phyloP scores from a whole-genome alignment of 2,797 vertebrate genomes.

The Iguana delicatissima region DNA sequence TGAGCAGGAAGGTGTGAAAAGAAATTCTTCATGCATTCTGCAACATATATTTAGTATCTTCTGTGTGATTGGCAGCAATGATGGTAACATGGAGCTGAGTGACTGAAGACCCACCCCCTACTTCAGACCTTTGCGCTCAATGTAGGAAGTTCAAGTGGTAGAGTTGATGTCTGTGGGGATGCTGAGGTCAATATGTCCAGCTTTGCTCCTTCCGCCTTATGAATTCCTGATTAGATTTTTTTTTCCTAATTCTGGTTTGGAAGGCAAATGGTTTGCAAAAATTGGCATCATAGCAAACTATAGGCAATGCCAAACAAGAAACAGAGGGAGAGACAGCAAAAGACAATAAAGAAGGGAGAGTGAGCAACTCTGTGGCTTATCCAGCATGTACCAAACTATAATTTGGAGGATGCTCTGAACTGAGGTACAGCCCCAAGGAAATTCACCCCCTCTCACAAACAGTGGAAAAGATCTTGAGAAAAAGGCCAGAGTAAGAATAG shows the following conservation, averaged over 20 bases:
- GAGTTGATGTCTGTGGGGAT: neutral
- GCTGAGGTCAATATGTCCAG: neutral
- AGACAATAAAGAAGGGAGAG: neutral
- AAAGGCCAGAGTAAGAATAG: conserved; percentile 20
- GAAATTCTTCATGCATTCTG: neutral
- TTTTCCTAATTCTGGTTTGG: neutral
- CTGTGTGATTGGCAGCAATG: neutral
- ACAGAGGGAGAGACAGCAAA: neutral
- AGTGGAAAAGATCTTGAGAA: neutral
- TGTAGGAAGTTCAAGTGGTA: neutral
- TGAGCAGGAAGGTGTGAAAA: neutral
- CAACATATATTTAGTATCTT: neutral
- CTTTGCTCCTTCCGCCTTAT: neutral
- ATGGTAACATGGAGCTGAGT: neutral
- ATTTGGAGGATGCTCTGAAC: neutral
- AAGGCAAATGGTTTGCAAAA: neutral
- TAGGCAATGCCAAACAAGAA: neutral
- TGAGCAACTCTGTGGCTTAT: neutral
- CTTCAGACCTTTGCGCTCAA: neutral
- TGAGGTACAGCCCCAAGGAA: neutral
- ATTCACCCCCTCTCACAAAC: neutral
- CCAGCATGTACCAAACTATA: neutral
- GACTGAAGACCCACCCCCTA: neutral
- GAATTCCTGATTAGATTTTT: neutral
- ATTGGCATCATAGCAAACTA: neutral